Conservation (phyloP, 2,797 vertebrate genomes). For the Denticeps clupeoides region DNA sequence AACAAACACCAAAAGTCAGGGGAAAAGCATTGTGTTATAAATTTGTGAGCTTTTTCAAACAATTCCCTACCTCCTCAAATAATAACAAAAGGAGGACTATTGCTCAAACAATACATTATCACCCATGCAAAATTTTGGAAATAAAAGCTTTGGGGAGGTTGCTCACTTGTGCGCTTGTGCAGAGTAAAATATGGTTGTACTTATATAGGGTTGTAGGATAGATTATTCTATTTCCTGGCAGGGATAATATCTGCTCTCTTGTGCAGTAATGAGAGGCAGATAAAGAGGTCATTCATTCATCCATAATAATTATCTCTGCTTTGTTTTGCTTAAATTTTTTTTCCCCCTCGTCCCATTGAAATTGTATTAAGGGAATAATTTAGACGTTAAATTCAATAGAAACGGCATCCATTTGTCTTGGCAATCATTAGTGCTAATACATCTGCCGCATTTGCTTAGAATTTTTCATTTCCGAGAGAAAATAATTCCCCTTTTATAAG, state of each 20-base stretch:
- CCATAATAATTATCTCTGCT: conserved; percentile 39
- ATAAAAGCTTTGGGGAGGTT: conserved; percentile 3
- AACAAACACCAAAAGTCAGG: background rate
- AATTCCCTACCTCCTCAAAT: no score
- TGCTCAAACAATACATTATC: background rate
- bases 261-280: conserved; percentile 24
- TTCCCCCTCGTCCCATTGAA: conserved; percentile 25
- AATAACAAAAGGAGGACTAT: background rate
- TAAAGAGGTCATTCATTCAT: conserved; percentile 35
- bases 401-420: conserved; percentile 33
- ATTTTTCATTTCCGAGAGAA: conserved; percentile 49
- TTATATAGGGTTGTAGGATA: conserved; percentile 10
- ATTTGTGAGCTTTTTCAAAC: no score
- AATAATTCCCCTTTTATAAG: conserved; percentile 39
- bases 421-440: conserved; percentile 53
- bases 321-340: conserved; percentile 30
- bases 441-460: conserved; percentile 53
- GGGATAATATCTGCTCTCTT: conserved; percentile 25
- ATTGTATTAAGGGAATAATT: conserved; percentile 55
- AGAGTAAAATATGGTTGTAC: no score
- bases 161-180: no score
- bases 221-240: conserved; percentile 20
- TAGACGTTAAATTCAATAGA: conserved; percentile 57
- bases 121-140: background rate
- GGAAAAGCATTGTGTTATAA: background rate